Conservation (phyloP, 2,113 vertebrate species). For the Ailuropoda melanoleuca region DNA sequence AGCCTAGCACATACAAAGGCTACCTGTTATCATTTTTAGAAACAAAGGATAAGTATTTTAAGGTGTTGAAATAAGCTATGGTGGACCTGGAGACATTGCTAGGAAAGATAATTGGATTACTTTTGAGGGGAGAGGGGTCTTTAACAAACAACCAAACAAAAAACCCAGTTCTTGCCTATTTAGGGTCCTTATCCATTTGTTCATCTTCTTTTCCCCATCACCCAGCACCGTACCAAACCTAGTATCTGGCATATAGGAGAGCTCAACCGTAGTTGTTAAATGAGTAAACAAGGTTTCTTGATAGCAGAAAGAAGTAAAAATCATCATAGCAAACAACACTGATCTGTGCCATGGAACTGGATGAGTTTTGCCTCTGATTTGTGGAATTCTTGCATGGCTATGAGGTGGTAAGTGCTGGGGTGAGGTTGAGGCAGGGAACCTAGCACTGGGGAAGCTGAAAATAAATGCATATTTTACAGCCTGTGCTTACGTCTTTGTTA, state of each 20-base stretch:
- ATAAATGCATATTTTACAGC: background rate
- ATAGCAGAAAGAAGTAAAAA: background rate
- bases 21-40: background rate
- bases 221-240: background rate
- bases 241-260: background rate
- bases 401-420: background rate
- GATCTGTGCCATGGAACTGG: background rate
- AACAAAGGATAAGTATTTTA: background rate
- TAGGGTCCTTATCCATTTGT: background rate
- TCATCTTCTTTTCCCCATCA: background rate
- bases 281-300: background rate
- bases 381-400: background rate
- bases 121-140: background rate
- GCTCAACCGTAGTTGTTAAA: background rate
- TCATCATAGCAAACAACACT: background rate
- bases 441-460: background rate
- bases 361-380: background rate
- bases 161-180: background rate
- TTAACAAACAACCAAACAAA: background rate
- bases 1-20: background rate
- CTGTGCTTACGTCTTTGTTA: background rate
- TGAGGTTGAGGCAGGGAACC: rapidly evolving
- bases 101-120: background rate
- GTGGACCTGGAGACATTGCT: background rate
- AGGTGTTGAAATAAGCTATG: background rate